phyloP scores from a whole-genome alignment of 2,797 vertebrate species.

The Phoxinus dragarum region DNA sequence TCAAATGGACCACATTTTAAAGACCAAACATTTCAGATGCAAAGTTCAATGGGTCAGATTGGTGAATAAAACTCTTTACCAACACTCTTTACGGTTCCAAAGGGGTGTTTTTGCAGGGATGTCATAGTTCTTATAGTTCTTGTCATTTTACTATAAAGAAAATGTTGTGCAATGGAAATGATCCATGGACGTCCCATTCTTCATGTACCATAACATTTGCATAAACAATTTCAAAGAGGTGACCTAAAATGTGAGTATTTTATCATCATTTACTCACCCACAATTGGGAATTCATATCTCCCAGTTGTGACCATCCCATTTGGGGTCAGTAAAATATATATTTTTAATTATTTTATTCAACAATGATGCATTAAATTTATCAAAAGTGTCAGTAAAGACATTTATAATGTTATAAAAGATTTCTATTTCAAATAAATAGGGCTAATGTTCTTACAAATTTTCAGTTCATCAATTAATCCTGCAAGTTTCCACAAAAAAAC shows the following conservation, averaged over 20 bases:
- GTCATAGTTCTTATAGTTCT: neutral
- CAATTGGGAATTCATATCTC: neutral
- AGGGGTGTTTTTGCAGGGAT: neutral
- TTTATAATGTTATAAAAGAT: neutral
- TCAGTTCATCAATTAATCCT: neutral
- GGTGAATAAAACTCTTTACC: conserved; percentile 38
- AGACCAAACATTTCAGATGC: conserved; percentile 33
- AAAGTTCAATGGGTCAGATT: conserved; percentile 20
- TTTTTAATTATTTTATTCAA: neutral
- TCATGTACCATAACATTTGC: neutral
- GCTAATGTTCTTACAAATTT: neutral
- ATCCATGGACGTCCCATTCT: neutral
- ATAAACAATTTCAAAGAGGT: neutral
- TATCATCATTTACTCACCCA: neutral
- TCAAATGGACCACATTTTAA: conserved; percentile 35
- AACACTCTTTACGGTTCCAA: neutral
- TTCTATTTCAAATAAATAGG: neutral
- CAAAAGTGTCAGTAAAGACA: neutral
- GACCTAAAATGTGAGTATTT: neutral
- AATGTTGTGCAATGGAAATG: neutral
- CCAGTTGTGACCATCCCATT: neutral
- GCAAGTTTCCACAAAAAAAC: too few relatives aligned
- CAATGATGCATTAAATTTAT: neutral
- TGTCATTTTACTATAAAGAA: neutral
- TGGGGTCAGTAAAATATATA: too few relatives aligned